Conservation (phyloP, 2,888 invertebrate species). For the Carpatolechia fugitivella region DNA sequence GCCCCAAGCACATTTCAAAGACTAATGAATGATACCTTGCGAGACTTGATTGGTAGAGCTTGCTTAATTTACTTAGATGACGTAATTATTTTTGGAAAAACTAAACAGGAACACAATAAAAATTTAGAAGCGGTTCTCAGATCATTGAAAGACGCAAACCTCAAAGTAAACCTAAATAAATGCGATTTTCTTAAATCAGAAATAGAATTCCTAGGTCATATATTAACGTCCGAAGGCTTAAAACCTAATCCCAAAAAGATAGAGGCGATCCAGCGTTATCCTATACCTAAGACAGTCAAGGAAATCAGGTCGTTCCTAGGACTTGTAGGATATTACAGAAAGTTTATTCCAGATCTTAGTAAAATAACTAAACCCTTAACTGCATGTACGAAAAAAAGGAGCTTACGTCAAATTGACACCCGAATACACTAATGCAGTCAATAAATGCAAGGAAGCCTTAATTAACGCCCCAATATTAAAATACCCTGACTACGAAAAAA, state of each 20-base stretch:
- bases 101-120: constrained; percentile 27
- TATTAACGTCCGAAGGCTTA: neutral
- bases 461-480: neutral
- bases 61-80: constrained; percentile 38
- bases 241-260: neutral
- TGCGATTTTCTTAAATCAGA: constrained; percentile 30
- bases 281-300: neutral
- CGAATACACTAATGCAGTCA: neutral
- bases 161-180: constrained; percentile 34
- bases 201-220: neutral
- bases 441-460: neutral
- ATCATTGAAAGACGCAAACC: constrained; percentile 22
- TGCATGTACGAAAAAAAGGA: neutral
- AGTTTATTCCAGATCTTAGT: neutral
- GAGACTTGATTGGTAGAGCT: constrained; percentile 18
- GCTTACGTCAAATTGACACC: neutral
- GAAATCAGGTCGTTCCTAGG: neutral
- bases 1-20: constrained; percentile 22
- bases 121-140: constrained; percentile 30
- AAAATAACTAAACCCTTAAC: neutral
- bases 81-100: constrained; percentile 20
- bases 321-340: neutral
- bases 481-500: neutral
- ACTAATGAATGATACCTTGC: constrained; percentile 20
- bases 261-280: neutral